Conservation (phyloP, 1,140 invertebrate genomes). For the Leucophenga varia region DNA sequence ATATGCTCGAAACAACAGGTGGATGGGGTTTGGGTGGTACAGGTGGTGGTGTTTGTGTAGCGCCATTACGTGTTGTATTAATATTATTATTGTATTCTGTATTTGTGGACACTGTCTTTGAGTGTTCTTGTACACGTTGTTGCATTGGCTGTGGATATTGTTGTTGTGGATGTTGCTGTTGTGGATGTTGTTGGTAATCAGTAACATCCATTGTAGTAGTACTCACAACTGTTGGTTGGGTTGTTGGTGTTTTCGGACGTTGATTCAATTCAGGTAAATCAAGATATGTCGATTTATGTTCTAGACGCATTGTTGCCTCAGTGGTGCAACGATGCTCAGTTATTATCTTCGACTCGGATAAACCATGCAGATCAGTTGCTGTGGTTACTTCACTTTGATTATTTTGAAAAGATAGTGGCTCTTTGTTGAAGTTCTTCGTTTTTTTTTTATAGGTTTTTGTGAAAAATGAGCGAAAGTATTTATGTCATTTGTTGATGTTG, state of each 20-base stretch:
- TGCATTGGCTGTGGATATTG: conserved; percentile 21
- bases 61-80: conserved; percentile 39
- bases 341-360: conserved; percentile 53
- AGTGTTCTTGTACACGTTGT: conserved; percentile 1
- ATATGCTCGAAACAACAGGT: conserved; percentile 28
- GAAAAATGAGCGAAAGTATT: conserved; percentile 4
- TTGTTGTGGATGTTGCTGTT: conserved; percentile 5
- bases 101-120: conserved; percentile 18
- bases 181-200: conserved; percentile 31
- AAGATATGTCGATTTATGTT: conserved; percentile 50
- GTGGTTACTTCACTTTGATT: conserved; percentile 37
- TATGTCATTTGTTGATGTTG: too few relatives aligned
- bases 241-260: conserved; percentile 39
- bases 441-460: conserved; percentile 7
- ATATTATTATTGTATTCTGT: background rate
- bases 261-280: conserved; percentile 43
- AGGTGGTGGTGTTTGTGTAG: conserved; percentile 51
- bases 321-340: conserved; percentile 57
- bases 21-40: conserved; percentile 44
- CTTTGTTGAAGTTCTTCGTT: conserved; percentile 22
- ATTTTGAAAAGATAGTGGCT: conserved; percentile 39
- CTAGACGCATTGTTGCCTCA: conserved; percentile 56
- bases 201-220: conserved; percentile 26
- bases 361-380: conserved; percentile 48
- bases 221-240: conserved; percentile 12